phyloP scores from a whole-genome alignment of 2,113 vertebrate species.

The Zosterops borbonicus region DNA sequence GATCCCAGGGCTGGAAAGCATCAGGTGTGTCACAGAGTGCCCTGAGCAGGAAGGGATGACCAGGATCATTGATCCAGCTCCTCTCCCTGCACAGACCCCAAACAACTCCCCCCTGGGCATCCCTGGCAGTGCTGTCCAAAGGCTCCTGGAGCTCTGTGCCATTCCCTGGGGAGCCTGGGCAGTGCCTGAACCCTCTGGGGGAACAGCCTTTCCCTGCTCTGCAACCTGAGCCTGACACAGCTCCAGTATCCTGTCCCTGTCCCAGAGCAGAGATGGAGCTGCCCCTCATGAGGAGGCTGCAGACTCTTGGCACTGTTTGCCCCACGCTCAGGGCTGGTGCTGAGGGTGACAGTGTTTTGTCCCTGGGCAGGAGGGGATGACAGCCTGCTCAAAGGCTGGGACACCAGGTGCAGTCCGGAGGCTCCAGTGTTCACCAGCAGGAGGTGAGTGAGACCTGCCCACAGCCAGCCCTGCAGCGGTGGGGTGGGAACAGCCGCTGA shows the following conservation, averaged over 20 bases:
- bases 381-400: conserved; percentile 90
- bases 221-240: not conserved
- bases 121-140: not conserved
- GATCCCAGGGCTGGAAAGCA: not conserved
- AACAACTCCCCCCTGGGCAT: not conserved
- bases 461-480: not conserved
- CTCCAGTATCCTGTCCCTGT: not conserved
- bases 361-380: conserved; percentile 89
- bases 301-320: not conserved
- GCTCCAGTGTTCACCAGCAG: conserved; percentile 81
- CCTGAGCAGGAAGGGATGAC: not conserved
- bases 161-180: not conserved
- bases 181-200: not conserved
- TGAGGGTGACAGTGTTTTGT: not conserved
- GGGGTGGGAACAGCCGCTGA: not conserved
- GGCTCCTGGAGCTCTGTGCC: not conserved
- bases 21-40: not conserved
- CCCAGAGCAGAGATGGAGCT: fast-evolving
- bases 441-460: conserved; percentile 61
- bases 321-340: not conserved
- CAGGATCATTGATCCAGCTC: fast-evolving
- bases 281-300: not conserved
- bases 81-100: not conserved
- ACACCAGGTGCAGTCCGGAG: conserved; percentile 75
- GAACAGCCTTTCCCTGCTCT: not conserved